Evolutionary conservation across 2,888 invertebrate species (phyloP), one percentile per base, ranked within the genome.

Genomic region (Proisotoma minuta): DNA sequence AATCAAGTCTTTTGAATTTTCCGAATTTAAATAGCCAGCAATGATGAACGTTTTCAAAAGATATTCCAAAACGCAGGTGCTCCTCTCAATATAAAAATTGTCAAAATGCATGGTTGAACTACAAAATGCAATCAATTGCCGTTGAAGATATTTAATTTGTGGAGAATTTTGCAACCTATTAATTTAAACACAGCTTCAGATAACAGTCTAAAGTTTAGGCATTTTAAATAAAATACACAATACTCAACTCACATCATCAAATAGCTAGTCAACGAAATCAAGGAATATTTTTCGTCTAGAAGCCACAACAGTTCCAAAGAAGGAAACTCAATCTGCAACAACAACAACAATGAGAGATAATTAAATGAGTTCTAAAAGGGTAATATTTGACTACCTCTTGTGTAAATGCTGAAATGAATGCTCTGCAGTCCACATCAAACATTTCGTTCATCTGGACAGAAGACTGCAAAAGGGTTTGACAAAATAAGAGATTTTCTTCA

Each of bases 271-370:
- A 67, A 22, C 8, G 54, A 57, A 34, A 68, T 28, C 8, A 73
- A 20, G 18, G 65, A 39, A 34, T 69, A 70, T 34, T 62, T 43
- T 0, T 10, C 34, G 47, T 69, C 70, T 59, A 72, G 28, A 1
- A 69, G 26, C 59, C 68, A 71, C 3, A 73, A 49, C 22, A 73
- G 34, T 51, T 73, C 73, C 40, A 73, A 47, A 15, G 53, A 59
- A 15, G 71, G 73, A 40, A 54, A 66, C 23, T 66, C 68, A 12
- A 70, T 58, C 71, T 72, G 43, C 3, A 57, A 58, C 39, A n/a
- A 48, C 12, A 60, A 51, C 18, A 12, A 8, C 40, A 59, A 18
- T 56, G 15, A n/a, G n/a, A n/a, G n/a, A n/a, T n/a, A n/a, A n/a
- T n/a, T n/a, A n/a, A n/a, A n/a, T n/a, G n/a, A n/a, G n/a, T n/a